A percentile compares a stretch with the other conserved stretches of the same genome.
Conservation (phyloP, 2,888 invertebrate species). For the Tenthredo amoena region DNA sequence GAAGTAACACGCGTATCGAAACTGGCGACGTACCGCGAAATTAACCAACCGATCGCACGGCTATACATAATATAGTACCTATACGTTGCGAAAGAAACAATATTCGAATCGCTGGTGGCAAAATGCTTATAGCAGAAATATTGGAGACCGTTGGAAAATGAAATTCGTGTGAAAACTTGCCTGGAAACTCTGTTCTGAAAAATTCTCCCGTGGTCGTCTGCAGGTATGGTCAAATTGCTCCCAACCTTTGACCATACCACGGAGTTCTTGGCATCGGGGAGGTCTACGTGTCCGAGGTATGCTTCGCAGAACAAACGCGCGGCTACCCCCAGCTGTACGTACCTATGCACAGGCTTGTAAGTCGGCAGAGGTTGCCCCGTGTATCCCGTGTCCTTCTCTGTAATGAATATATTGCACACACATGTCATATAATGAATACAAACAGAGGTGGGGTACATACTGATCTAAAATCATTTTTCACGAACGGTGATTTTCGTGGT, state of each 20-base stretch:
- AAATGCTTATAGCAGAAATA: too few species aligned
- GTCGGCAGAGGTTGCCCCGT: slow-evolving; percentile 80
- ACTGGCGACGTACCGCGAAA: neutral
- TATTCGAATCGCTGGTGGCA: neutral
- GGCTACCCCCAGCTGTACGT: slow-evolving; percentile 82
- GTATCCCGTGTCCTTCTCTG: slow-evolving; percentile 81
- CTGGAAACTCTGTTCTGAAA: slow-evolving; percentile 77
- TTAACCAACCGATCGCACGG: slow-evolving; percentile 2
- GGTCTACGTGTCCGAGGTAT: slow-evolving; percentile 86
- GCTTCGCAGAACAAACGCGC: slow-evolving; percentile 88
- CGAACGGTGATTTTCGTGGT: neutral
- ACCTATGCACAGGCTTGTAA: slow-evolving; percentile 84
- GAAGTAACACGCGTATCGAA: neutral
- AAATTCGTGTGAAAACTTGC: slow-evolving; percentile 67
- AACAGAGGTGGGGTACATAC: too few species aligned
- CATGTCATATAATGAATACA: too few species aligned
- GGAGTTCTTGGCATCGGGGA: slow-evolving; percentile 87
- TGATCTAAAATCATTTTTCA: too few species aligned
- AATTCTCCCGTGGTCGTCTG: slow-evolving; percentile 73
- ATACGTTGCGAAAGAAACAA: too few species aligned
- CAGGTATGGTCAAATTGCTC: slow-evolving; percentile 79
- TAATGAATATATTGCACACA: neutral
- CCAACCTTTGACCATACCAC: slow-evolving; percentile 85
- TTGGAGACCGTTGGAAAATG: too few species aligned
- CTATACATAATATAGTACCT: too few species aligned